Evolutionary conservation across 2,888 invertebrate species (phyloP), one percentile per base, ranked within the genome.

Genomic region (Mystacides longicornis): DNA sequence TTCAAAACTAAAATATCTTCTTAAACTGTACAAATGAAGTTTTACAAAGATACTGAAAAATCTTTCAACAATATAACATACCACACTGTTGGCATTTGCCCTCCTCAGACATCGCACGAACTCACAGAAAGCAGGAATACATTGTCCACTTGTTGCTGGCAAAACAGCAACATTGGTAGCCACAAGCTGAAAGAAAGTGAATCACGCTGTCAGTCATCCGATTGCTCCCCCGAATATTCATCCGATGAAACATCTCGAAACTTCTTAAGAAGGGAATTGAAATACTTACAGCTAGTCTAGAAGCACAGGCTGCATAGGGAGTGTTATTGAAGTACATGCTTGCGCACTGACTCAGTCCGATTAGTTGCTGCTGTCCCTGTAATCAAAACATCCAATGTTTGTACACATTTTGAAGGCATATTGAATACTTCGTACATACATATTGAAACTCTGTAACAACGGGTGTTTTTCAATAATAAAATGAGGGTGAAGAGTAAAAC

Each of bases 111-210:
- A 82, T 27, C 78, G 73, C 3, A 81, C 81, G 67, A 81, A 82
- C 63, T 79, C 78, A 65, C 82, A 82, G 63, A 81, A 82, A 4
- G 81, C 81, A 65, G 77, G 74, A 43, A 75, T 78, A 62, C 82
- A 82, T 42, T 64, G 57, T 22, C 77, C 77, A 20, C 56, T 57
- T 20, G 72, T 69, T 7, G 76, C 69, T 3, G 55, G 49, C 49
- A 52, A 49, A 9, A 58, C 49, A 20, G 49, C 55, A 21, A 50
- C 51, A 23, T 52, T 55, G n/a, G 48, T 51, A 33, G 57, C 51
- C 23, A 60, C 52, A 7, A 56, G 45, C 62, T 63, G 43, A 21
- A 58, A 54, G 23, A 7, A 22, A 51, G n/a, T n/a, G n/a, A n/a
- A n/a, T n/a, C n/a, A n/a, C n/a, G n/a, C n/a, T n/a, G n/a, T n/a